Evolutionary conservation across 2,888 invertebrate genomes (phyloP).

Genomic region (Diadegma fenestrale): DNA sequence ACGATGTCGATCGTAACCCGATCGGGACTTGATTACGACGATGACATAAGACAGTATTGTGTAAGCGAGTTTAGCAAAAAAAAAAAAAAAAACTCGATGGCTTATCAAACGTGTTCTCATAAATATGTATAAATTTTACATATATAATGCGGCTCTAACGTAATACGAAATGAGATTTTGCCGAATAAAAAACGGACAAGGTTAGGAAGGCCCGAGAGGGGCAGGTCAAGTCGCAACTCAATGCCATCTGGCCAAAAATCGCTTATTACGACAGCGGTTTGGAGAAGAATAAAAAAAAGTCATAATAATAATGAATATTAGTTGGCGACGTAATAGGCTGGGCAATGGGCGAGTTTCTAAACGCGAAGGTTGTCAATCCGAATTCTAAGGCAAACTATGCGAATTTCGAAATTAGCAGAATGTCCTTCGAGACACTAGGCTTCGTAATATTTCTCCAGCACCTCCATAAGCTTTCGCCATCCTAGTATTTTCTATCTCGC

Average conservation of each 20-base stretch:
- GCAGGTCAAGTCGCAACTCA: slow-evolving; percentile 67
- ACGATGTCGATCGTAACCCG: background rate
- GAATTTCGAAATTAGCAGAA: slow-evolving; percentile 56
- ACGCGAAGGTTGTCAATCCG: slow-evolving; percentile 46
- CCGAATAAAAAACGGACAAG: slow-evolving; percentile 48
- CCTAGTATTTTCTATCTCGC: slow-evolving; percentile 20
- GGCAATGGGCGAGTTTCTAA: slow-evolving; percentile 22
- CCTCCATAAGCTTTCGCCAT: slow-evolving; percentile 42
- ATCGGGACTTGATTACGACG: slow-evolving; percentile 3
- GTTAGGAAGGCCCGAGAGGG: slow-evolving; percentile 55
- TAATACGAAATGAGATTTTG: slow-evolving; percentile 59
- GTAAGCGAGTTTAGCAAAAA: slow-evolving; percentile 35
- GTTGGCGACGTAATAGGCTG: background rate
- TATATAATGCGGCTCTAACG: slow-evolving; percentile 23
- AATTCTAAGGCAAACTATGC: slow-evolving; percentile 53
- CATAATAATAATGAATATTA: slow-evolving; percentile 11
- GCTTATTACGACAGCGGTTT: slow-evolving; percentile 44
- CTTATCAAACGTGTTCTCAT: slow-evolving; percentile 11
- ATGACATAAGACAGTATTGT: slow-evolving; percentile 22
- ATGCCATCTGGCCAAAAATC: slow-evolving; percentile 59
- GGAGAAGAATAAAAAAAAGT: slow-evolving; percentile 7
- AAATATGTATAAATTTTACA: background rate
- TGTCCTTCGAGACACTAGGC: slow-evolving; percentile 50
- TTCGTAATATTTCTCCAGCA: slow-evolving; percentile 58
- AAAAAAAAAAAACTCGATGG: slow-evolving; percentile 15